These are phyloP conservation scores for Capreolus pygargus DNA, from an alignment of 2,113 vertebrate species.

Conservation along the genomic window DNA sequence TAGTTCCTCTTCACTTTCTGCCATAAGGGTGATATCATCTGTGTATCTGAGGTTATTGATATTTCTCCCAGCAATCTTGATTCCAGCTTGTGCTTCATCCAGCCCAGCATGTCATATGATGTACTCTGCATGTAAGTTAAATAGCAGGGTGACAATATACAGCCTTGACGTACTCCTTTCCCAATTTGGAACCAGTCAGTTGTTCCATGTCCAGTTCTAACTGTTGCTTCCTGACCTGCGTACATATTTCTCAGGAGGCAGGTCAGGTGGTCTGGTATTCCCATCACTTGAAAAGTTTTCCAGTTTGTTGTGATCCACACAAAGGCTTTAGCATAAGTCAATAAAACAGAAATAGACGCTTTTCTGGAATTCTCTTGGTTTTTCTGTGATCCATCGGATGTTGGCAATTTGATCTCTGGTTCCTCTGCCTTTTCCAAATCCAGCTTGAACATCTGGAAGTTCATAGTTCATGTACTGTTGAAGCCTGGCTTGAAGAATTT, in stretches of 20 bases:
- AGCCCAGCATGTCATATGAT: fast-evolving
- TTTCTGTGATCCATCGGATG: background rate
- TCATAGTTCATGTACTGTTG: background rate
- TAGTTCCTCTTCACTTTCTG: background rate
- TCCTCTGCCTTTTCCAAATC: background rate
- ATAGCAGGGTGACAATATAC: background rate
- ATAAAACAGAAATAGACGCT: background rate
- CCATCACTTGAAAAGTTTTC: background rate
- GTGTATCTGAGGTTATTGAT: background rate
- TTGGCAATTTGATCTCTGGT: background rate
- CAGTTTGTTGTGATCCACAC: background rate
- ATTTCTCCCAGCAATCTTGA: background rate
- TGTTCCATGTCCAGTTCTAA: background rate
- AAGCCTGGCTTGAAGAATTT: background rate
- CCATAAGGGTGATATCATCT: background rate
- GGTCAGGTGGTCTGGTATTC: background rate
- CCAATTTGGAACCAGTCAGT: background rate
- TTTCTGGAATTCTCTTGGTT: background rate
- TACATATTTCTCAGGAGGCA: background rate
- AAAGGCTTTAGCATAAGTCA: background rate
- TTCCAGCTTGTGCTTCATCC: background rate
- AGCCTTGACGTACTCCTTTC: background rate
- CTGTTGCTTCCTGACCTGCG: background rate
- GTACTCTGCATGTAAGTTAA: background rate
- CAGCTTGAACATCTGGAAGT: background rate